Evolutionary conservation across 1,140 invertebrate genomes (phyloP), one percentile per base, ranked within the genome.

Genomic region (Brachionus manjavacas): DNA sequence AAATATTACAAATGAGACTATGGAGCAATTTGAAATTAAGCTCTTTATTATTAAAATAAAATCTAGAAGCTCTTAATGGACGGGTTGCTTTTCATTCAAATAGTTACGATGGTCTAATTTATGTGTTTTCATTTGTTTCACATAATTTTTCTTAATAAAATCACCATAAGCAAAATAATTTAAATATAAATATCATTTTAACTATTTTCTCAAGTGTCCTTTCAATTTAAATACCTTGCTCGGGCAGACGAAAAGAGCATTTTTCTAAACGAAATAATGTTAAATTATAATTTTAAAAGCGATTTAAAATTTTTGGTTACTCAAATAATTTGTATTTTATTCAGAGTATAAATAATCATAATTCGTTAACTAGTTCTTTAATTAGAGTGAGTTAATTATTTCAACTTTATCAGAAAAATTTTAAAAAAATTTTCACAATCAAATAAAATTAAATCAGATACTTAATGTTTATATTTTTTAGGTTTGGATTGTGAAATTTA

Each of bases 1-100:
- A 60, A 60, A 60, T 60, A 60, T 60, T 60, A 60, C 52, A 60
- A 60, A 60, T 60, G n/a, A 60, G 52, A 60, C 52, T 60, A 60
- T 60, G 16, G 25, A 25, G 16, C 52, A 60, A 25, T 25, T 60
- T 60, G 4, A 60, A 20, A 60, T 60, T 60, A 60, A 60, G 52
- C 52, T 60, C 16, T 60, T 60, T 60, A 46, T 60, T 60, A 60
- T 20, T 60, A 60, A 4, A 60, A 60, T 20, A 60, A 16, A 60
- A 60, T 60, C 6, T 60, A 60, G 52, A n/a, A 60, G 25, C 52
- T 60, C 52, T 60, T 60, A 60, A 60, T 60, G 52, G 52, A 60
- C 52, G 52, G 16, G 52, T 60, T 60, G 8, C 20, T 60, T 60
- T 35, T 60, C 20, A 2, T 60, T 60, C 4, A 60, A 20, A 60